phyloP scores from a whole-genome alignment of 2,113 vertebrate genomes.

The Notarius quadriscutis region DNA sequence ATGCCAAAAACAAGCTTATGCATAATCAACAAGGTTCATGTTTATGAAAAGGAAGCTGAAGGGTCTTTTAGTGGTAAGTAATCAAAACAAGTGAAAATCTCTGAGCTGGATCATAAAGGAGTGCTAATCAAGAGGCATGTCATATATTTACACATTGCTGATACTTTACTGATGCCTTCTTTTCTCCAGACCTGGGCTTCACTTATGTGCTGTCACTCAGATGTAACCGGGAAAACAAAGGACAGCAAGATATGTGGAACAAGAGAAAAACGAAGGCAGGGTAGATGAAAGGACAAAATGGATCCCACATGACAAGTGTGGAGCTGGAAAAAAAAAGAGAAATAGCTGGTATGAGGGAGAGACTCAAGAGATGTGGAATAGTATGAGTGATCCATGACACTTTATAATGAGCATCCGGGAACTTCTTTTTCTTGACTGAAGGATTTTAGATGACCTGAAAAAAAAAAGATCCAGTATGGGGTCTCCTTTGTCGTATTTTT shows the following conservation, averaged over 20 bases:
- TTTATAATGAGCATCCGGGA: constrained; percentile 3
- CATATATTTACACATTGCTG: not conserved
- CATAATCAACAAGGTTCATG: constrained; percentile 1
- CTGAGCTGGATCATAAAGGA: not conserved
- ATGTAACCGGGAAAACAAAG: not conserved
- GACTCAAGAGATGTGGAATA: not conserved
- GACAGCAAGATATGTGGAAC: not conserved
- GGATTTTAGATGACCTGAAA: not conserved
- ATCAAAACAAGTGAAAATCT: not conserved
- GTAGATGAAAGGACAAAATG: not conserved
- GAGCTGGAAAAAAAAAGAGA: not conserved
- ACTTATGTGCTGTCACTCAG: not conserved
- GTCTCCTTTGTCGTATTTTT: too few relatives aligned
- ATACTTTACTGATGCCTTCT: not conserved
- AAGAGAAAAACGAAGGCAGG: not conserved
- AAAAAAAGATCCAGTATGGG: too few relatives aligned
- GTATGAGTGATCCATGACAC: not conserved
- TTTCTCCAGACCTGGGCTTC: not conserved
- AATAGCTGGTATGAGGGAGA: not conserved
- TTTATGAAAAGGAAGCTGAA: not conserved
- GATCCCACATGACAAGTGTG: not conserved
- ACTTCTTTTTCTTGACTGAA: not conserved
- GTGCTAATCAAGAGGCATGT: not conserved
- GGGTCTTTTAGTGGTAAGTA: constrained; percentile 1
- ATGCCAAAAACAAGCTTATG: not conserved